Evolutionary conservation across 2,113 vertebrate genomes (phyloP), one percentile per base, ranked within the genome.

Genomic region (Microcebus murinus): DNA sequence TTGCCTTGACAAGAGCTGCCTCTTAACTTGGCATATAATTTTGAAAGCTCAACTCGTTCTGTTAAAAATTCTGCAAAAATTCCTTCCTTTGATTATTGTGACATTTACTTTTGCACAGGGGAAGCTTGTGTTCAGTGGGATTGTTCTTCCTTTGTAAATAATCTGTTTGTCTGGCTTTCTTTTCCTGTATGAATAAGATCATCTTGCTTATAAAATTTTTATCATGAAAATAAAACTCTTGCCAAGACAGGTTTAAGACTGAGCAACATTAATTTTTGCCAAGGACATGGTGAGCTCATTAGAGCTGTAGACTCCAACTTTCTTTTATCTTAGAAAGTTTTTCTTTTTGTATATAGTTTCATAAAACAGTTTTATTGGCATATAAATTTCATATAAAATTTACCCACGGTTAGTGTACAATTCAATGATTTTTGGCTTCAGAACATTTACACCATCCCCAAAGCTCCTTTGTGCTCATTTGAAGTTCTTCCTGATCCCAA

Each of bases 201-300:
- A 12, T 82, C 50, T n/a, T 81, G 29, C 55, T 89, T 81, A 81
- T 20, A 86, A 20, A 61, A 76, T 50, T 82, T 91, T 86, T 77
- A 85, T 87, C 67, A 82, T 42, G n/a, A 94, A 95, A 89, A 92
- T 87, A 77, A 92, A 92, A 85, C 20, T 48, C n/a, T 77, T 92
- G 59, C 85, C 79, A 89, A 85, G 52, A 87, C 34, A 92, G 76
- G 39, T 77, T 71, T 84, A 95, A 90, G 74, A 77, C 36, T 13
- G 23, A 68, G 45, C 17, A 90, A 73, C 39, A 81, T 34, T 85
- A 48, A 31, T 65, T 94, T 95, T 91, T 67, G 15, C 23, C 8
- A 74, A 31, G 27, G 23, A 77, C 39, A 55, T 29, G 5, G 70
- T 77, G 57, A 93, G 7, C 36, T 84, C 77, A 73, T 87, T 83